A percentile compares a stretch with the other conserved stretches of the same genome.
These are phyloP conservation scores for Chionis minor DNA, from an alignment of 2,113 vertebrate genomes.

Conservation along the genomic window DNA sequence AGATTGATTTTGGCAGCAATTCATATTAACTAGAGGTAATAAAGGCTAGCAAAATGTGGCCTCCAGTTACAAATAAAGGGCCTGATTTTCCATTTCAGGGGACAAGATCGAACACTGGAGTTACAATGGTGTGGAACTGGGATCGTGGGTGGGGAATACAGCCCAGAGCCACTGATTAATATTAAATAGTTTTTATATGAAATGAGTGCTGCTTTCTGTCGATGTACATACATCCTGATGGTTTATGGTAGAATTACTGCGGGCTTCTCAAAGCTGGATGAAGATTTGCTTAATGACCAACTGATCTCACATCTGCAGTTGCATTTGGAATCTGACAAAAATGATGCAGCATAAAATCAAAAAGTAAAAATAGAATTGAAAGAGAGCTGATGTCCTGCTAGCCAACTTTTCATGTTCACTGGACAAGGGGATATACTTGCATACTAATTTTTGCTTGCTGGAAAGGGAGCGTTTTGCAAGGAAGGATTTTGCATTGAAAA, in stretches of 20 bases:
- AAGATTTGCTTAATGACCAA: not conserved
- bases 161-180: conserved; percentile 1
- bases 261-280: not conserved
- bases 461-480: not conserved
- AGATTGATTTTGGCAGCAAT: not conserved
- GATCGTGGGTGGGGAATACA: not conserved
- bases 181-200: not conserved
- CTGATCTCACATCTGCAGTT: not conserved
- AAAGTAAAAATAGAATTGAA: not conserved
- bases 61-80: conserved; percentile 4
- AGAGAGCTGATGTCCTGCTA: not conserved
- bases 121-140: rapidly evolving
- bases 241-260: not conserved
- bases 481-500: not conserved
- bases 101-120: not conserved
- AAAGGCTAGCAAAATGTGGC: not conserved
- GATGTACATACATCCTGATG: not conserved
- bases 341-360: not conserved
- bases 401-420: not conserved
- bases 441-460: not conserved
- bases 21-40: not conserved
- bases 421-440: not conserved
- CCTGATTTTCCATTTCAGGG: not conserved
- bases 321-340: conserved; percentile 1
- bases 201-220: not conserved